Evolutionary conservation across 2,888 invertebrate species (phyloP), one percentile per base, ranked within the genome.

Genomic region (Pilophorus perplexus): DNA sequence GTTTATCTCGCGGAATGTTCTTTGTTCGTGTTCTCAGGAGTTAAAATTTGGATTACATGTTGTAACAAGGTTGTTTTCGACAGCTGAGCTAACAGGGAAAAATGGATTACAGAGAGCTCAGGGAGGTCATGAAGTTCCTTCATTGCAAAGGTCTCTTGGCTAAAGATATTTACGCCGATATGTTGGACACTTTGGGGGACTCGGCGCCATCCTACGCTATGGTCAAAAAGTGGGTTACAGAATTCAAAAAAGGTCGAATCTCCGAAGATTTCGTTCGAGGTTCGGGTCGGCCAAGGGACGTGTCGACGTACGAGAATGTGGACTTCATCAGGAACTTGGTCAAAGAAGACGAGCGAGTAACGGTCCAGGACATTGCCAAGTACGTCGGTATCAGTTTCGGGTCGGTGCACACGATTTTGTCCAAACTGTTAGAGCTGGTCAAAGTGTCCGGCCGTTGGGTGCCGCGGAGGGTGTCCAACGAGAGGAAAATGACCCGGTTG

Each of bases 91-190:
- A 1, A 23, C 27, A 18, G 27, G 3, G 10, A 2, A 28, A 28
- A 33, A 64, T 64, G 64, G 64, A 64, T 50, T 50, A 64, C 50
- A 46, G 64, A 14, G 64, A 64, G 50, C 46, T 64, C 33, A 18
- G 64, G 6, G 64, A 64, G 23, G 64, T 64, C 33, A 64, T 64
- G 46, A 64, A 64, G 33, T 64, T 64, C 28, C 64, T 64, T 40
- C 48, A 48, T 22, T 48, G 64, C 48, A 64, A 64, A 37, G 64
- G 64, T 37, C 38, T 46, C 25, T 23, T 50, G 48, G 33, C 64
- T 22, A 64, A 50, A 48, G 48, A 64, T 23, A 64, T 64, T 37
- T 50, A 48, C 33, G 50, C 64, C 37, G 64, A 64, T 23, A 64
- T 64, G 64, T 33, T 16, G n/a, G 48, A 64, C 28, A 64, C 64